Evolutionary conservation across 2,113 vertebrate genomes (phyloP).

Genomic region (Taxidea taxus): DNA sequence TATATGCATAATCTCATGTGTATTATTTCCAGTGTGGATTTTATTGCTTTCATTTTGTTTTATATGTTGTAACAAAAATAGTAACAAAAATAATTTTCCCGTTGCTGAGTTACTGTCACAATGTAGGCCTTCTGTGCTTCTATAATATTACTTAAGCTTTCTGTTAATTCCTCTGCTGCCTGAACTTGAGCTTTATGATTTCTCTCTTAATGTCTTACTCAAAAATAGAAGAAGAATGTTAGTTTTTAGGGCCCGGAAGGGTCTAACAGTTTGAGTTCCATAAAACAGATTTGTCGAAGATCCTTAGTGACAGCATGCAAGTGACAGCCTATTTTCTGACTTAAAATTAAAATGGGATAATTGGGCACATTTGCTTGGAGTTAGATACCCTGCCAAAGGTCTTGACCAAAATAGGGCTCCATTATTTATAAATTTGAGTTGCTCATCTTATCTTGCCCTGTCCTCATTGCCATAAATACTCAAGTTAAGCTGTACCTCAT

Average conservation of each 20-base stretch:
- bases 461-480: not conserved
- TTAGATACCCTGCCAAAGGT: not conserved
- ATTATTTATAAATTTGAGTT: not conserved
- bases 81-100: not conserved
- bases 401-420: not conserved
- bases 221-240: not conserved
- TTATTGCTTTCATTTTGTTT: not conserved
- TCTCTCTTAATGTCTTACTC: not conserved
- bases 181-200: constrained; percentile 27
- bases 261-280: not conserved
- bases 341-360: not conserved
- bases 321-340: not conserved
- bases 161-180: not conserved
- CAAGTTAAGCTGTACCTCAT: not conserved
- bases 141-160: not conserved
- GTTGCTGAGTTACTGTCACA: not conserved
- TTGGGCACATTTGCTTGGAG: not conserved
- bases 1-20: not conserved
- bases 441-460: not conserved
- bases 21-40: not conserved
- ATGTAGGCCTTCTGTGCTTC: not conserved
- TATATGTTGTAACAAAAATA: not conserved
- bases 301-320: not conserved
- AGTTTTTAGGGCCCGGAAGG: not conserved
- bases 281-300: not conserved